These are phyloP conservation scores for Pristionchus japonicus DNA, from an alignment of 2,888 invertebrate species.

Conservation along the genomic window DNA sequence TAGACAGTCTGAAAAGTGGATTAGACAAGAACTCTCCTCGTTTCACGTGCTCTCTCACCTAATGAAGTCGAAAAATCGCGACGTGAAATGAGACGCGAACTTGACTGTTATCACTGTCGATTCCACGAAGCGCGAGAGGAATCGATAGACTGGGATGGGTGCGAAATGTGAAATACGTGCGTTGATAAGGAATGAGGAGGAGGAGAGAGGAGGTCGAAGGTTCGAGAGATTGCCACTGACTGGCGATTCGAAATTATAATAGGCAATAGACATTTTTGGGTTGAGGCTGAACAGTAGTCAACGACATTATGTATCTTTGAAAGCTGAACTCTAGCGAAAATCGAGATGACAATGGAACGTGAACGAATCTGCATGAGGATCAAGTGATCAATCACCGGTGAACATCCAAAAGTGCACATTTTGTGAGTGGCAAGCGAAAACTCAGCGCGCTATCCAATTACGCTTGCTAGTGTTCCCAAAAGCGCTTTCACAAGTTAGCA, in stretches of 20 bases:
- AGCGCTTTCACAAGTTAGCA: not conserved
- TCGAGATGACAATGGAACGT: not conserved
- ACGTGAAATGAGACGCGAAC: not conserved
- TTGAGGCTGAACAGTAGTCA: not conserved
- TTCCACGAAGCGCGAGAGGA: not conserved
- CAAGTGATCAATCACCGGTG: not conserved
- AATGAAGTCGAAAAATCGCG: not conserved
- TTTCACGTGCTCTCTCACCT: not conserved
- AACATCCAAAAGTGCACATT: not conserved
- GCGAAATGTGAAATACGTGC: not conserved
- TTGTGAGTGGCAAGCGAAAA: not conserved
- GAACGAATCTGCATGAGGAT: not conserved
- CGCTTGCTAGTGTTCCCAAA: not conserved
- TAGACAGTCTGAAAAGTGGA: too few species aligned
- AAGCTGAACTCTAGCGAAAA: too few species aligned
- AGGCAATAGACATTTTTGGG: not conserved
- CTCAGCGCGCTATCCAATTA: not conserved
- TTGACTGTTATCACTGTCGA: not conserved
- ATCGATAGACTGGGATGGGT: slow-evolving; percentile 24
- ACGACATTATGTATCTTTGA: too few species aligned
- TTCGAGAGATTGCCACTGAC: not conserved
- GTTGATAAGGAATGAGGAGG: not conserved
- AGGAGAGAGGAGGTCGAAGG: not conserved
- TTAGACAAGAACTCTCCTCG: too few species aligned
- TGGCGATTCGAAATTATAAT: too few species aligned